Conservation (phyloP, 92 coral and sea anemone genomes). For the Micromussa lordhowensis region DNA sequence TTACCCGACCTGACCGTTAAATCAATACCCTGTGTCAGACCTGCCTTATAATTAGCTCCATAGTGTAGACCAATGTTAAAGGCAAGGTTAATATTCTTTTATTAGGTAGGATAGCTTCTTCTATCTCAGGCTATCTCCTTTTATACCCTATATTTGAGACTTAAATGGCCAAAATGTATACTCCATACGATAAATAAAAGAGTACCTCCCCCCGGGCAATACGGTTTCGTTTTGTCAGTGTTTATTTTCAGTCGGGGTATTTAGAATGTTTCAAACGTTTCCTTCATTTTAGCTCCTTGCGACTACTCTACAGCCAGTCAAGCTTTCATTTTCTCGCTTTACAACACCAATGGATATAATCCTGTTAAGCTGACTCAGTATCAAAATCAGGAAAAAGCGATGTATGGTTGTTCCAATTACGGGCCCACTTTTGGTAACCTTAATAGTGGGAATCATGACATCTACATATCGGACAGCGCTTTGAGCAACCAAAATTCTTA, state of each 20-base stretch:
- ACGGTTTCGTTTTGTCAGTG: not conserved
- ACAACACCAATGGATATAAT: constrained; percentile 18
- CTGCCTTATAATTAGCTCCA: too few relatives aligned
- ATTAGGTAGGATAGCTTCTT: too few relatives aligned
- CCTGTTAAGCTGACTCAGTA: constrained; percentile 24
- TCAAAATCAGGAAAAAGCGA: not conserved
- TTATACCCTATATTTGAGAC: too few relatives aligned
- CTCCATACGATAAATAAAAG: too few relatives aligned
- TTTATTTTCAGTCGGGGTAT: not conserved
- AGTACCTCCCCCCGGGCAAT: too few relatives aligned
- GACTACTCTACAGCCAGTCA: not conserved
- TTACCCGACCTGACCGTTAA: too few relatives aligned
- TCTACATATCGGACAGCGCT: constrained; percentile 28
- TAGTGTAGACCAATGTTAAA: too few relatives aligned
- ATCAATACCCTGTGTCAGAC: too few relatives aligned
- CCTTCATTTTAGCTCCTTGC: not conserved
- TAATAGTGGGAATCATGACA: constrained; percentile 23
- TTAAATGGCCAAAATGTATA: too few relatives aligned
- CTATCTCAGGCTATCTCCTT: too few relatives aligned
- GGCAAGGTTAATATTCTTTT: too few relatives aligned
- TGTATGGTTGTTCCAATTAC: not conserved
- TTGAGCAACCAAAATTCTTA: not conserved
- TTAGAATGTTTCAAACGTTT: not conserved
- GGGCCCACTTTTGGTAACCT: constrained; percentile 76
- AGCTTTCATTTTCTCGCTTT: constrained; percentile 54